Evolutionary conservation across 2,797 vertebrate genomes (phyloP).

Genomic region (Dendrocincla fuliginosa): DNA sequence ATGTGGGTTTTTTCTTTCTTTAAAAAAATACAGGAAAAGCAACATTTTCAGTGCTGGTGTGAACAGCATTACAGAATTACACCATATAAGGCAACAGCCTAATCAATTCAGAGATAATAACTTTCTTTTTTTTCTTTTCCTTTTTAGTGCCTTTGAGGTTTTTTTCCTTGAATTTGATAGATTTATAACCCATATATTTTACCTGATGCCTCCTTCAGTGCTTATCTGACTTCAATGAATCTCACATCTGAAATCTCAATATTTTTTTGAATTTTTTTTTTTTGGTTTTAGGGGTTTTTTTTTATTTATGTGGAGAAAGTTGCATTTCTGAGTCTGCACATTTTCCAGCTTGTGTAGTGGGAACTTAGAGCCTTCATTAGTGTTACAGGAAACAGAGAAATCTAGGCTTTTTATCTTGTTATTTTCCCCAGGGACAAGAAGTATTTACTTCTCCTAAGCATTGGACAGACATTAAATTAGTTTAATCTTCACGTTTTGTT

Average conservation of each 20-base stretch:
- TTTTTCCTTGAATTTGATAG: background rate
- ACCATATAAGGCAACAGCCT: background rate
- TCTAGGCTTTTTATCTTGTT: background rate
- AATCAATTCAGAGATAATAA: background rate
- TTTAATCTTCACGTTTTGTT: background rate
- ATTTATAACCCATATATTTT: background rate
- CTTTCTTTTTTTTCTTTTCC: background rate
- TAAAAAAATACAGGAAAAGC: background rate
- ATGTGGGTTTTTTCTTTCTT: background rate
- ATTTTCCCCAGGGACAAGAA: background rate
- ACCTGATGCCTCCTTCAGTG: background rate
- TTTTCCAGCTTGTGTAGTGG: background rate
- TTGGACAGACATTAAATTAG: background rate
- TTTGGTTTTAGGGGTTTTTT: background rate
- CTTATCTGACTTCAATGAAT: background rate
- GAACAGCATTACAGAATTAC: background rate
- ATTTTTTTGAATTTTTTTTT: background rate
- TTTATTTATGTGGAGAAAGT: background rate
- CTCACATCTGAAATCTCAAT: background rate
- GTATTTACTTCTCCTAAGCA: background rate
- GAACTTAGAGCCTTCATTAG: fast-evolving
- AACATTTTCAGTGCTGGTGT: background rate
- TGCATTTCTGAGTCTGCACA: background rate
- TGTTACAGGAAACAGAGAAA: background rate
- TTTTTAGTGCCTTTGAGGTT: background rate